Percentiles rank a stretch among this genome's conserved stretches.
These are phyloP conservation scores for Stenolophus ochropezus DNA, from an alignment of 2,888 invertebrate genomes.

Conservation along the genomic window DNA sequence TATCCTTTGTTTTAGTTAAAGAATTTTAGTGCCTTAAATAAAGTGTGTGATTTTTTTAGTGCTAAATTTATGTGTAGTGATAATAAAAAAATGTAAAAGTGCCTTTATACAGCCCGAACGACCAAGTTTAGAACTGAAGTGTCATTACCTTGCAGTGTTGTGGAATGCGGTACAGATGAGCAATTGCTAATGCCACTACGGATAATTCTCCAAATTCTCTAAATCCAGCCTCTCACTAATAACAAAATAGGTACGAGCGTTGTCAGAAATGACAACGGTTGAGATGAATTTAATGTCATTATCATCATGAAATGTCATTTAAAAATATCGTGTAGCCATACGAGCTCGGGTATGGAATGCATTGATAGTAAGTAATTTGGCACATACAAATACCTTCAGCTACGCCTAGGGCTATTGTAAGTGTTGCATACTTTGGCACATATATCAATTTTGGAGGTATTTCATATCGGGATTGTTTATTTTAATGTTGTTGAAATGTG, in stretches of 20 bases:
- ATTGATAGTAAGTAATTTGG: constrained; percentile 71
- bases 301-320: constrained; percentile 58
- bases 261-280: constrained; percentile 3
- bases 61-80: constrained; percentile 54
- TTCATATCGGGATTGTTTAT: constrained; percentile 49
- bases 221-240: constrained; percentile 44
- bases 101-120: constrained; percentile 30
- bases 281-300: constrained; percentile 11
- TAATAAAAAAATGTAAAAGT: constrained; percentile 48
- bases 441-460: constrained; percentile 55
- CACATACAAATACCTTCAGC: constrained; percentile 70
- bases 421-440: constrained; percentile 59
- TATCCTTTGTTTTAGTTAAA: constrained; percentile 73
- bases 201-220: constrained; percentile 51
- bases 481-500: constrained; percentile 33
- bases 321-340: constrained; percentile 58
- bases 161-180: constrained; percentile 61
- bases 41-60: constrained; percentile 63
- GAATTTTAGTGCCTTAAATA: constrained; percentile 69
- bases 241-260: constrained; percentile 51
- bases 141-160: constrained; percentile 60
- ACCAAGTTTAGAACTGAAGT: constrained; percentile 55
- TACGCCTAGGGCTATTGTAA: constrained; percentile 65
- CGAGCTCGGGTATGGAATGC: constrained; percentile 68
- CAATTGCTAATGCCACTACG: constrained; percentile 57